Base-by-base conservation (phyloP, 2,888 invertebrate species). In the Caenorhabditis sp. region DNA sequence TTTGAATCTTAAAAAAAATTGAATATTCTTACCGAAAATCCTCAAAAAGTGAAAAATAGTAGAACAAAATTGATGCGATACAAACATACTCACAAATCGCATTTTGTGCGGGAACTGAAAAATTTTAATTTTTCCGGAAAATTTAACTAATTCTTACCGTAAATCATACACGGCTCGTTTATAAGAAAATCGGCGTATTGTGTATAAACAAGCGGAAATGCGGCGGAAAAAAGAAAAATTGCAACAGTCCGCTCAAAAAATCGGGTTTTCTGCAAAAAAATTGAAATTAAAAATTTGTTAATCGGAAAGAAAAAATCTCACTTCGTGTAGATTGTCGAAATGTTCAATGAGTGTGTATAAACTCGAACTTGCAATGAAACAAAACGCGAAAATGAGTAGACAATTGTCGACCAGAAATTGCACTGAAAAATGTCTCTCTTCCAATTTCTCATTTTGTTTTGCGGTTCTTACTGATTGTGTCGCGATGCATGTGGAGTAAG, bases 11-110 rank as follows among this genome's bases (percentile, higher is more conserved):
- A n/a, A n/a, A n/a, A n/a, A n/a, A n/a, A n/a, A n/a, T n/a, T n/a
- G n/a, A n/a, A 17, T 49, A 43, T 36, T 21, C 24, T 63, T 50
- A 72, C 72, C 37, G 58, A 26, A 68, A 73, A 37, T 73, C 73
- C 21, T 68, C 68, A 3, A 62, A 14, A 10, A 68, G 65, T 21
- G 73, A 68, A 21, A 59, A 14, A 27, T 73, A 73, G 53, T 62
- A 73, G 4, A 62, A 43, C 27, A 68, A 10, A 51, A 73, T 65
- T 8, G 54, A 53, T 10, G 57, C 58, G 19, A 73, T 73, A 62
- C 73, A 73, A n/a, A 61, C 68, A 68, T 73, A 73, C 24, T 73
- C 73, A 51, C 68, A 62, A 23, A 73, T 21, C 3, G 65, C 73
- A 23, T 53, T 65, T 23, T 36, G 5, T 50, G 49, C 31, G 27